These are phyloP conservation scores for Lerema accius DNA, from an alignment of 1,140 invertebrate genomes.

Conservation along the genomic window DNA sequence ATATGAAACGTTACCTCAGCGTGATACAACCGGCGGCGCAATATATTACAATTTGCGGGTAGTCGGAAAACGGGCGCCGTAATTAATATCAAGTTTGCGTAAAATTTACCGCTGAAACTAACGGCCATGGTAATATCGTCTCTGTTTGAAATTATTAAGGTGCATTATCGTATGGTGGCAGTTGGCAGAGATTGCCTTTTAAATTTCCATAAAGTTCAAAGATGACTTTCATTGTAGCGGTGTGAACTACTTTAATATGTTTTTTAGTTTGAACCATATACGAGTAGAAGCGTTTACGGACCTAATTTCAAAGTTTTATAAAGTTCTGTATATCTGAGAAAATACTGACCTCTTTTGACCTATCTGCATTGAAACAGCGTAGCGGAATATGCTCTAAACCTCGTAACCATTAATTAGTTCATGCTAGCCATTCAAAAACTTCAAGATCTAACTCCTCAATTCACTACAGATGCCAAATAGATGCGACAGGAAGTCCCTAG, in stretches of 20 bases:
- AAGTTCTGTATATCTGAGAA: too few species aligned
- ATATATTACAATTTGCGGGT: slow-evolving; percentile 69
- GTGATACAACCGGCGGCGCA: slow-evolving; percentile 53
- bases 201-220: slow-evolving; percentile 24
- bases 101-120: slow-evolving; percentile 44
- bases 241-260: slow-evolving; percentile 32
- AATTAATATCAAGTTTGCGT: slow-evolving; percentile 70
- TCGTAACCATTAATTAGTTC: too few species aligned
- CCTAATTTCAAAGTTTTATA: too few species aligned
- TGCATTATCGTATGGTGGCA: slow-evolving; percentile 12
- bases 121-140: slow-evolving; percentile 33
- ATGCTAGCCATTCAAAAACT: too few species aligned
- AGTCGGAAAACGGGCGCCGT: slow-evolving; percentile 50
- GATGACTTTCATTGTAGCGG: slow-evolving; percentile 35
- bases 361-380: too few species aligned
- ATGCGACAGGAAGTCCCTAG: too few species aligned
- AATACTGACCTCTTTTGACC: too few species aligned
- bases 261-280: slow-evolving; percentile 5
- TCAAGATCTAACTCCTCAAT: too few species aligned
- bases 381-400: too few species aligned
- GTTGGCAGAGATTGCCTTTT: slow-evolving; percentile 34
- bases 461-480: not conserved
- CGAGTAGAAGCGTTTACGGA: too few species aligned
- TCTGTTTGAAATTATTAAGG: slow-evolving; percentile 24
- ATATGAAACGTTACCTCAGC: slow-evolving; percentile 31